Evolutionary conservation across 2,113 vertebrate genomes (phyloP).

Genomic region (Epinephelus fuscoguttatus): DNA sequence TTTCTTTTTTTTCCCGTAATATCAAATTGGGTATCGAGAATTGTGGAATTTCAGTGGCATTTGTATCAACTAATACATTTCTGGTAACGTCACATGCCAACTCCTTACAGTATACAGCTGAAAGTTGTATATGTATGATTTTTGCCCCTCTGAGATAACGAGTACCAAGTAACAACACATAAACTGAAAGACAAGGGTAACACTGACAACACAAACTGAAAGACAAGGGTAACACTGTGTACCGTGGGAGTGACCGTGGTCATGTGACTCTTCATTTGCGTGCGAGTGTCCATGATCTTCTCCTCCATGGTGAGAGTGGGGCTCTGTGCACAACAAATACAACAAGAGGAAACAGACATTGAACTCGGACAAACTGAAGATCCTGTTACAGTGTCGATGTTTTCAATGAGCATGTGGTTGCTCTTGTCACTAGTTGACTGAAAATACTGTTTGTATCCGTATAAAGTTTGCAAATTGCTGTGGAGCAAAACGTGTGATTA

Average conservation of each 20-base stretch:
- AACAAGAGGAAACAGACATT: background rate
- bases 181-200: background rate
- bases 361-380: background rate
- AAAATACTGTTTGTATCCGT: background rate
- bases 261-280: slow-evolving; percentile 60
- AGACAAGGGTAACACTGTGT: background rate
- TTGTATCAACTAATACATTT: too few relatives aligned
- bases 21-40: too few relatives aligned
- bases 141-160: background rate
- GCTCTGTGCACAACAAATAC: slow-evolving; percentile 74
- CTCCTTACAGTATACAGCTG: background rate
- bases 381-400: background rate
- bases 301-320: slow-evolving; percentile 85
- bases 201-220: background rate
- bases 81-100: too few relatives aligned
- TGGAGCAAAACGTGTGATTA: too few relatives aligned
- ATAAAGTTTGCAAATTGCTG: background rate
- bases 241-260: slow-evolving; percentile 86
- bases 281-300: slow-evolving; percentile 72
- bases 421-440: background rate
- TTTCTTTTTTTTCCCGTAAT: too few relatives aligned
- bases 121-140: background rate
- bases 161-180: background rate
- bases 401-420: background rate
- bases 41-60: too few relatives aligned